phyloP scores from a whole-genome alignment of 1,140 invertebrate genomes.

The Drosophila melanogaster region Release_6_plus_ISO1_MT NT_037436.4:1179501-1180000 shows the following conservation, averaged over 20 bases:
- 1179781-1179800: constrained; percentile 70
- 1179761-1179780: constrained; percentile 33
- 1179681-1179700: constrained; percentile 73
- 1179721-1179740: constrained; percentile 52
- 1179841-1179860: constrained; percentile 76
- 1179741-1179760: constrained; percentile 22
- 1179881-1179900: constrained; percentile 72
- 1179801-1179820: constrained; percentile 39
- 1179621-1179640: not conserved
- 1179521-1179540: too few relatives aligned
- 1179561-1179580: too few relatives aligned
- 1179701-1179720: constrained; percentile 73
- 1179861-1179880: constrained; percentile 45
- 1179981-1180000: constrained; percentile 36
- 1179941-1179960: constrained; percentile 61
- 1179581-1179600: not conserved
- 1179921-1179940: constrained; percentile 76
- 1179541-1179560: too few relatives aligned
- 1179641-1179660: constrained; percentile 1
- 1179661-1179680: constrained; percentile 39
- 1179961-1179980: constrained; percentile 21
- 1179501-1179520: too few relatives aligned
- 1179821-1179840: constrained; percentile 80
- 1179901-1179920: constrained; percentile 83
- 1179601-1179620: not conserved